Conservation (phyloP, 2,113 vertebrate genomes). For the Pelusios castaneus region DNA sequence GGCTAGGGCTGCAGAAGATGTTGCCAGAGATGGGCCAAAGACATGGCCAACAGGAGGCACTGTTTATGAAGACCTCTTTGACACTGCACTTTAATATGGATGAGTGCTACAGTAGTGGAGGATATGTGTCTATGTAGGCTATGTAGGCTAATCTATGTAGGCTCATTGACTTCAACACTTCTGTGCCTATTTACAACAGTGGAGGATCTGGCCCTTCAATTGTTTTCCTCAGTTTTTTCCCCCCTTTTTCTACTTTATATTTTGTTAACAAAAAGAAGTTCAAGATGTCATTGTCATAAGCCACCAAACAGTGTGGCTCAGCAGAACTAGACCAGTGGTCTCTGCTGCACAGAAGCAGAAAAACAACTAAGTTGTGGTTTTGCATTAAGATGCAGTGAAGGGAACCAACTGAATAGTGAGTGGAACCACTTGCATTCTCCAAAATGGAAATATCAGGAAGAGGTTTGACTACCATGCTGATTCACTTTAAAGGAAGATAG, state of each 20-base stretch:
- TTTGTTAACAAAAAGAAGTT: constrained; percentile 30
- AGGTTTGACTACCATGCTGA: no score
- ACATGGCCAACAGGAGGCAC: no score
- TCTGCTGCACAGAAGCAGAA: neutral
- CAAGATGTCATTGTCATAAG: neutral
- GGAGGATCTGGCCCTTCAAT: neutral
- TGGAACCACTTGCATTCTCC: no score
- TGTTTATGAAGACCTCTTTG: no score
- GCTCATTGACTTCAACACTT: neutral
- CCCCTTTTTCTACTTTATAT: neutral
- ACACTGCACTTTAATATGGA: no score
- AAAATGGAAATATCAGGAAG: no score
- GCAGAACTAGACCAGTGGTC: neutral
- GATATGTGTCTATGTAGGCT: no score
- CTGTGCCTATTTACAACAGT: neutral
- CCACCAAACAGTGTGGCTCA: neutral
- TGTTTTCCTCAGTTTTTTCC: neutral
- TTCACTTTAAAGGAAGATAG: no score
- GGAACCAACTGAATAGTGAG: no score
- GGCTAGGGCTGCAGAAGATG: no score
- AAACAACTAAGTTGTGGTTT: neutral
- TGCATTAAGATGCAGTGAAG: neutral
- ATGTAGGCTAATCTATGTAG: neutral
- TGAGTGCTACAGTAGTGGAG: no score
- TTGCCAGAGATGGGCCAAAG: no score